A percentile compares a stretch with the other conserved stretches of the same genome.
Conservation (phyloP, 2,113 vertebrate species). For the Corythornis madagascariensis region DNA sequence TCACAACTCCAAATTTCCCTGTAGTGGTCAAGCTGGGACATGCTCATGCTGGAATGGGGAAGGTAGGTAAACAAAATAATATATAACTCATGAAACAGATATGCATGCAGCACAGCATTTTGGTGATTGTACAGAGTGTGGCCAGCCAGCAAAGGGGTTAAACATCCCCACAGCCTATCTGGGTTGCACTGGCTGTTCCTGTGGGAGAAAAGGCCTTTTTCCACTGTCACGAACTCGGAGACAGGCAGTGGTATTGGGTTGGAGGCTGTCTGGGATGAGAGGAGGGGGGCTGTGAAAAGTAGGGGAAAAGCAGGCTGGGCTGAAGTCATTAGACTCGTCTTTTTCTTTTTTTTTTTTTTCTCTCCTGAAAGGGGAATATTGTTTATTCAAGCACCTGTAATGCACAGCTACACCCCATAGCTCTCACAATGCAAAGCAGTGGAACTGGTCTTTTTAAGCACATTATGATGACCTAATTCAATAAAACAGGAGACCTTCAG, state of each 20-base stretch:
- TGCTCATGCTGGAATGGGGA: constrained; percentile 93
- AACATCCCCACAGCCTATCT: constrained; percentile 11
- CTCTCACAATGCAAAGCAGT: neutral
- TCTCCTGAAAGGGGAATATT: constrained; percentile 11
- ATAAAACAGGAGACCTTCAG: constrained; percentile 5
- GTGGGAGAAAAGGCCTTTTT: constrained; percentile 43
- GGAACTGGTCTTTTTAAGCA: neutral
- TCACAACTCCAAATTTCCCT: constrained; percentile 84
- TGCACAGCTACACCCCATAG: constrained; percentile 19
- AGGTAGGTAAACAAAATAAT: constrained; percentile 77
- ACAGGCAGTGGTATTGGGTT: neutral
- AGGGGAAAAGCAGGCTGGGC: neutral
- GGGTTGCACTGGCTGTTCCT: constrained; percentile 7
- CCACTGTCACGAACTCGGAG: neutral
- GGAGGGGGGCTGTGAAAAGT: neutral
- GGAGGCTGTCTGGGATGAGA: neutral
- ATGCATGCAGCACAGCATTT: neutral
- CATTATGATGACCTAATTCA: constrained; percentile 51
- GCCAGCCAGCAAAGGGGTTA: neutral
- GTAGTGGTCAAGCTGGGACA: constrained; percentile 95
- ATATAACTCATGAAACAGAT: neutral
- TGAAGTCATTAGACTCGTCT: constrained; percentile 24
- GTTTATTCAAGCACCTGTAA: constrained; percentile 59
- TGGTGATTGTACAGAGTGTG: neutral
- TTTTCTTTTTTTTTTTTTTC: constrained; percentile 31